A percentile compares a stretch with the other conserved stretches of the same genome.
Evolutionary conservation across 2,113 vertebrate species (phyloP).

Genomic region (Mesoclemmys tuberculata): DNA sequence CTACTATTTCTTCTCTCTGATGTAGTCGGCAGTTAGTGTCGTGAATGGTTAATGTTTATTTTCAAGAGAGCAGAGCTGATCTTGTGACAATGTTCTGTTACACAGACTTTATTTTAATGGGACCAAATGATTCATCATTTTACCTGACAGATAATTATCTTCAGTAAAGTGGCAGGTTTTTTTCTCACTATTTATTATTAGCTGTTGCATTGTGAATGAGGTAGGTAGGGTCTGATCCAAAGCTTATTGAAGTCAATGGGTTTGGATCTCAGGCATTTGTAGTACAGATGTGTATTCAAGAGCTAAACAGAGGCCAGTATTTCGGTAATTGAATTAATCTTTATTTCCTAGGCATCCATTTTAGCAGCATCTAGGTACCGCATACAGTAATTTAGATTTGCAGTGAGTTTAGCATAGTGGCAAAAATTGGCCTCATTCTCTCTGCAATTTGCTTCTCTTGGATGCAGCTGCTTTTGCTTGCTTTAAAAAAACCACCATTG

Average conservation of each 20-base stretch:
- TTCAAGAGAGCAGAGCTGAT: not conserved
- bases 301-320: not conserved
- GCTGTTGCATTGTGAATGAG: not conserved
- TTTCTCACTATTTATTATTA: not conserved
- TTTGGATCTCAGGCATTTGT: not conserved
- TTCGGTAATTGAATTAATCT: not conserved
- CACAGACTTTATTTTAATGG: not conserved
- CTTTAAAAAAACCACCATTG: not conserved
- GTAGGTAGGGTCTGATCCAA: not conserved
- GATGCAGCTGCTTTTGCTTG: slow-evolving; percentile 13
- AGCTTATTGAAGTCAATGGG: not conserved
- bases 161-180: not conserved
- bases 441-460: not conserved
- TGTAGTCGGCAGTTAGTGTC: not conserved
- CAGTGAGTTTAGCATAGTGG: not conserved
- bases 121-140: not conserved
- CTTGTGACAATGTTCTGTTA: not conserved
- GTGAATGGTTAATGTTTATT: not conserved
- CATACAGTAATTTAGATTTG: not conserved
- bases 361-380: not conserved
- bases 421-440: not conserved
- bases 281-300: not conserved
- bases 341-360: not conserved
- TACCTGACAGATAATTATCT: not conserved
- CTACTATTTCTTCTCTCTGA: not conserved